phyloP scores from a whole-genome alignment of 2,797 vertebrate genomes.

The Arrhamphus sclerolepis region DNA sequence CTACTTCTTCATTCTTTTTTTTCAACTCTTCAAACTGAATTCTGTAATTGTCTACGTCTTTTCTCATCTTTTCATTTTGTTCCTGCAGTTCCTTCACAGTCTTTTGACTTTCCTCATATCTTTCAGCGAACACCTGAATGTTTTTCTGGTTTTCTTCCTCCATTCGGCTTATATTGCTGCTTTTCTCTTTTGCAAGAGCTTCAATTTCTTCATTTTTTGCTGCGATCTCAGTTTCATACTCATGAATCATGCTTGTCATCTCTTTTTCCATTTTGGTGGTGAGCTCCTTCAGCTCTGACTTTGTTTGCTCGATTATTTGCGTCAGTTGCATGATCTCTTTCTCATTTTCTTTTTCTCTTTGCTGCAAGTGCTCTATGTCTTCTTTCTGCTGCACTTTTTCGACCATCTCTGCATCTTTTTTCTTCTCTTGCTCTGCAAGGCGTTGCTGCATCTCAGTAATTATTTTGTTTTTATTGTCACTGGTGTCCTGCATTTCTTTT shows the following conservation, averaged over 20 bases:
- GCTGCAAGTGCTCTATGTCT: slow-evolving; percentile 38
- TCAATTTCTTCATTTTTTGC: slow-evolving; percentile 33
- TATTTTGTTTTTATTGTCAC: slow-evolving; percentile 8
- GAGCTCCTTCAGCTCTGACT: slow-evolving; percentile 61
- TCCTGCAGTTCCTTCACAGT: slow-evolving; percentile 48
- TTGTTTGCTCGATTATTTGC: slow-evolving; percentile 63
- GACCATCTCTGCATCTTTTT: slow-evolving; percentile 37
- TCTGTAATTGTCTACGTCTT: slow-evolving; percentile 46
- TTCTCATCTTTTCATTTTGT: slow-evolving; percentile 51
- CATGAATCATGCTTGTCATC: slow-evolving; percentile 63
- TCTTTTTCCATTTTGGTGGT: slow-evolving; percentile 66
- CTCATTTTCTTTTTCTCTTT: slow-evolving; percentile 42
- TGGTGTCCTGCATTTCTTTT: slow-evolving; percentile 53
- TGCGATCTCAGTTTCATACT: slow-evolving; percentile 58
- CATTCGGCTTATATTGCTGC: neutral
- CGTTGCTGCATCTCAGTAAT: slow-evolving; percentile 20
- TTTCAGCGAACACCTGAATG: slow-evolving; percentile 20
- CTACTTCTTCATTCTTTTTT: slow-evolving; percentile 35
- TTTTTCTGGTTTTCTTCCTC: slow-evolving; percentile 35
- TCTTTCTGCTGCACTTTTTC: slow-evolving; percentile 58
- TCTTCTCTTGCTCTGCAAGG: slow-evolving; percentile 42
- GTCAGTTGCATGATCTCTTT: slow-evolving; percentile 51
- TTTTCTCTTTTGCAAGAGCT: slow-evolving; percentile 36
- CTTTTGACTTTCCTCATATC: slow-evolving; percentile 33
- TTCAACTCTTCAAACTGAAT: slow-evolving; percentile 48